A percentile compares a stretch with the other conserved stretches of the same genome.
Conservation (phyloP, 2,797 vertebrate genomes). For the Knipowitschia caucasica region DNA sequence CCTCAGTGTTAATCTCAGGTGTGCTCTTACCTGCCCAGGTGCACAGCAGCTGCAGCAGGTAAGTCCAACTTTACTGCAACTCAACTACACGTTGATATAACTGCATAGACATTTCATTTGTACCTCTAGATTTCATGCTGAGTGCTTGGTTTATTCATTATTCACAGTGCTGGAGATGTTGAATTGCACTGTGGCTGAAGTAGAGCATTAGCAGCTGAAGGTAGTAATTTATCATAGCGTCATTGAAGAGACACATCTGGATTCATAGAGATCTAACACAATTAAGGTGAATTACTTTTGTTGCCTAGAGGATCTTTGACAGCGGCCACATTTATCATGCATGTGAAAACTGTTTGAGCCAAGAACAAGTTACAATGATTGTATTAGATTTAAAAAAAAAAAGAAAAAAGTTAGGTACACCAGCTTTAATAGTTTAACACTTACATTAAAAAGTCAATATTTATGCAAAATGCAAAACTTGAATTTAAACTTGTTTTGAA, state of each 20-base stretch:
- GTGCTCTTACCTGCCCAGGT: slow-evolving; percentile 55
- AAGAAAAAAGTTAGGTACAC: too few relatives aligned
- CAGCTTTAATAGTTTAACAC: too few relatives aligned
- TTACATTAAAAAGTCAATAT: too few relatives aligned
- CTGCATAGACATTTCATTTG: not conserved
- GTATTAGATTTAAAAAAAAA: too few relatives aligned
- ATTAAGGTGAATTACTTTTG: not conserved
- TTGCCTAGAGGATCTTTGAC: not conserved
- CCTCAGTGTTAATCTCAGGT: slow-evolving; percentile 29
- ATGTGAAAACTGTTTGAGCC: too few relatives aligned
- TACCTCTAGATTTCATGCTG: not conserved
- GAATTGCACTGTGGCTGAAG: not conserved
- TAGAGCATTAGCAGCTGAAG: not conserved
- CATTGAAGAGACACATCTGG: slow-evolving; percentile 2
- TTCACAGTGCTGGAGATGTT: not conserved
- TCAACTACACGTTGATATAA: not conserved
- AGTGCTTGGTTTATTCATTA: not conserved
- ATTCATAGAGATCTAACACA: not conserved
- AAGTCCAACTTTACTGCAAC: slow-evolving; percentile 15
- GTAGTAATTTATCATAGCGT: not conserved
- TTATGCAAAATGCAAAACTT: too few relatives aligned
- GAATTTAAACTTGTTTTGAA: not conserved
- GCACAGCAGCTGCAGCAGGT: slow-evolving; percentile 41
- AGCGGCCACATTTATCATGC: too few relatives aligned
- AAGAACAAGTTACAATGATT: too few relatives aligned